phyloP scores from a whole-genome alignment of 2,797 vertebrate genomes.

The Sebastes trivittatus region DNA sequence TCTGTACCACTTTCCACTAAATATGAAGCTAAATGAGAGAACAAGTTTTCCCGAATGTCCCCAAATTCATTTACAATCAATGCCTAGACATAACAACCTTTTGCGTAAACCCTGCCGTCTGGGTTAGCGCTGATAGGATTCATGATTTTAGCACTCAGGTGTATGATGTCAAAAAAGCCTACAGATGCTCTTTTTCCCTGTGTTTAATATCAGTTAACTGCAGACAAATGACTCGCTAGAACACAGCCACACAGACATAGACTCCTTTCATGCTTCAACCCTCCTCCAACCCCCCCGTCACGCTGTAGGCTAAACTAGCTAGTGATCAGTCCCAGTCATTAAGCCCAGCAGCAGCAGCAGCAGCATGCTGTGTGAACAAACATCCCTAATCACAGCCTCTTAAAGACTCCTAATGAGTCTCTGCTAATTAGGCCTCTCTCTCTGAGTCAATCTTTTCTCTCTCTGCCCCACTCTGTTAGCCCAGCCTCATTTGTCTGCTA shows the following conservation, averaged over 20 bases:
- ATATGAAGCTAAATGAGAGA: too few species aligned
- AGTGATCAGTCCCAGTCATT: constrained; percentile 75
- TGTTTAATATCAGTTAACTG: constrained; percentile 62
- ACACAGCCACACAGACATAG: constrained; percentile 10
- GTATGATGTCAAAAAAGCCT: neutral
- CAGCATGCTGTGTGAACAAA: constrained; percentile 83
- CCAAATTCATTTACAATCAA: neutral
- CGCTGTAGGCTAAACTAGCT: constrained; percentile 69
- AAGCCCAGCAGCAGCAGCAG: constrained; percentile 72
- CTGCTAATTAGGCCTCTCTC: constrained; percentile 78
- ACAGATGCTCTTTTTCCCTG: constrained; percentile 28
- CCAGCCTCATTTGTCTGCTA: constrained; percentile 80
- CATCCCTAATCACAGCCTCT: constrained; percentile 85
- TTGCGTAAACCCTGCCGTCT: neutral
- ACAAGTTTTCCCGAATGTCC: neutral
- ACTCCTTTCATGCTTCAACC: constrained; percentile 40
- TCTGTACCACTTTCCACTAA: neutral
- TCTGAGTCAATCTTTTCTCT: constrained; percentile 81
- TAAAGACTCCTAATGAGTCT: constrained; percentile 83
- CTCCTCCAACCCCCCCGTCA: constrained; percentile 7
- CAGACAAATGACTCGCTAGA: constrained; percentile 56
- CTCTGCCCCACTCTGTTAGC: constrained; percentile 65
- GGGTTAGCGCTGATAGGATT: neutral
- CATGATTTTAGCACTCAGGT: neutral
- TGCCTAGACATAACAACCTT: neutral